These are phyloP conservation scores for Ptychadena robeensis DNA, from an alignment of 2,797 vertebrate species.

Conservation along the genomic window DNA sequence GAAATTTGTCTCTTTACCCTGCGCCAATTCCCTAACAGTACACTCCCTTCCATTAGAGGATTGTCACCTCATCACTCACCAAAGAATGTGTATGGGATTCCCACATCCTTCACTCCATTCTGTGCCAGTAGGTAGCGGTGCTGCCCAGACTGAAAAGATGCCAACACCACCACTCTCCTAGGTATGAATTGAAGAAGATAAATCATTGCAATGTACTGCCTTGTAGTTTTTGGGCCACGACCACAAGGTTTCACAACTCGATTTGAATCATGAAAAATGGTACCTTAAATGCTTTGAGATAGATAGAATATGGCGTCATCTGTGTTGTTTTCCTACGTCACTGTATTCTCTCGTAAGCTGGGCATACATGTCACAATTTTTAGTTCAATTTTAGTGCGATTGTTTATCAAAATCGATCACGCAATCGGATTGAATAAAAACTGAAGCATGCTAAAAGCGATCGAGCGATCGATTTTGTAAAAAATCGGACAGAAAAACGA, in stretches of 20 bases:
- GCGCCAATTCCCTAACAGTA: constrained; percentile 53
- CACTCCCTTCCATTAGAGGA: constrained; percentile 62
- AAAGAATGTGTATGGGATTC: constrained; percentile 61
- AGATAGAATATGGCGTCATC: not conserved
- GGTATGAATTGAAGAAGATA: constrained; percentile 37
- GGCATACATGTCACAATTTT: too few species aligned
- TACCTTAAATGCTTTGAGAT: not conserved
- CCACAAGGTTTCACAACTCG: not conserved
- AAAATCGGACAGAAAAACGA: too few species aligned
- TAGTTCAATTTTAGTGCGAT: too few species aligned
- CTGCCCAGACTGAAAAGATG: constrained; percentile 41
- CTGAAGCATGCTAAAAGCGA: too few species aligned
- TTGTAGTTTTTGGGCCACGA: constrained; percentile 3
- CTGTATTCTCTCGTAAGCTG: too few species aligned
- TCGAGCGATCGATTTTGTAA: too few species aligned
- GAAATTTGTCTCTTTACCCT: constrained; percentile 38
- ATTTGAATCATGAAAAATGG: not conserved
- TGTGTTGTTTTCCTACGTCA: not conserved
- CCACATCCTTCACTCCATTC: constrained; percentile 51
- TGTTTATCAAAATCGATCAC: too few species aligned
- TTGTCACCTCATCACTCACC: constrained; percentile 58
- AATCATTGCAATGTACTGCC: not conserved
- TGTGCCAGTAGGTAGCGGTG: constrained; percentile 56
- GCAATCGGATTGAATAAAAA: too few species aligned
- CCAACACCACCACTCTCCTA: constrained; percentile 47